These are phyloP conservation scores for Chaetodon trifasciatus DNA, from an alignment of 2,797 vertebrate species.

Conservation along the genomic window DNA sequence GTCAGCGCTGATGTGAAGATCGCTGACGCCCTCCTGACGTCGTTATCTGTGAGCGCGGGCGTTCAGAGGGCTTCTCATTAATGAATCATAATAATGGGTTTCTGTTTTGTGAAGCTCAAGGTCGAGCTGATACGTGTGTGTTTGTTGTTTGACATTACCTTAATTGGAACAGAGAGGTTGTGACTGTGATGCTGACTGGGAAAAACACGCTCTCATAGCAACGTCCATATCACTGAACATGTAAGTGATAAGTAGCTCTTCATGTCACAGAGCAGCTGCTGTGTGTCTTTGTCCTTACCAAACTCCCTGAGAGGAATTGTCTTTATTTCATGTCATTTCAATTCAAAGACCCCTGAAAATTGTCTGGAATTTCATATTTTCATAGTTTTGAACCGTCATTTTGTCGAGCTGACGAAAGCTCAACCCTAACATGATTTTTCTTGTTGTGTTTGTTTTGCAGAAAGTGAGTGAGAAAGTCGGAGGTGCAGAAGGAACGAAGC, in stretches of 20 bases:
- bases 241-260: too few relatives aligned
- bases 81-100: constrained; percentile 5
- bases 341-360: too few relatives aligned
- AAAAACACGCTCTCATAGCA: neutral
- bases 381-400: neutral
- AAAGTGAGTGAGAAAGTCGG: constrained; percentile 98
- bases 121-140: constrained; percentile 11
- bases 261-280: too few relatives aligned
- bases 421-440: neutral
- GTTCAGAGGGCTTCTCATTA: neutral
- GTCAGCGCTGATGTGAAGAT: neutral
- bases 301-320: neutral
- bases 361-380: too few relatives aligned
- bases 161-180: constrained; percentile 5
- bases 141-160: constrained; percentile 29
- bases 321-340: neutral
- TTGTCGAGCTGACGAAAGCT: neutral
- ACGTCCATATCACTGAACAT: neutral
- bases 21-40: neutral
- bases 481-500: constrained; percentile 95
- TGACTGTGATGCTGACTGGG: neutral
- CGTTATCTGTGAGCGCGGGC: neutral
- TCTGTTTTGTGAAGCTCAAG: constrained; percentile 12
- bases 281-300: neutral
- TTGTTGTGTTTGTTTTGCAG: constrained; percentile 81